Conservation (phyloP, 2,888 invertebrate genomes). For the Himalopsyche kuldschensis region DNA sequence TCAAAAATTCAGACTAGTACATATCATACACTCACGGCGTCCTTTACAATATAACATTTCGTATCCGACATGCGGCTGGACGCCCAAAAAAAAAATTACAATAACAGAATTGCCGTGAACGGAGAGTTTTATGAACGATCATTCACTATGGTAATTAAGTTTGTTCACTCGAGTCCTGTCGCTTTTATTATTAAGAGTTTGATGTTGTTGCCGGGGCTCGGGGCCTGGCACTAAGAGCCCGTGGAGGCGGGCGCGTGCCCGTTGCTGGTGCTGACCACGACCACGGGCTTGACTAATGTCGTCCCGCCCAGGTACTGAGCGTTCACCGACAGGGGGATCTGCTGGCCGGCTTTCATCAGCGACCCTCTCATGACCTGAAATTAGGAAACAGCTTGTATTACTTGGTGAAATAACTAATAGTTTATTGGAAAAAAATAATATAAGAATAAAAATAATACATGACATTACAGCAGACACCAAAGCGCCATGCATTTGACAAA, state of each 20-base stretch:
- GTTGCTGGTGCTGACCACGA: conserved; percentile 62
- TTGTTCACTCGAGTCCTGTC: not conserved
- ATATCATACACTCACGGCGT: not conserved
- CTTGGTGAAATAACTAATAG: too few relatives aligned
- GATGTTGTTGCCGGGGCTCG: not conserved
- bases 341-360: conserved; percentile 57
- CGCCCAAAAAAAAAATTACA: not conserved
- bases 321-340: conserved; percentile 64
- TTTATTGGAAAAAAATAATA: too few relatives aligned
- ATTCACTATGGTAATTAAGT: not conserved
- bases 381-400: not conserved
- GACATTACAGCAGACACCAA: too few relatives aligned
- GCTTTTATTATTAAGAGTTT: not conserved
- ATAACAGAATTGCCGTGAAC: not conserved
- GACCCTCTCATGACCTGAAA: conserved; percentile 56
- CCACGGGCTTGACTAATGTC: conserved; percentile 68
- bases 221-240: not conserved
- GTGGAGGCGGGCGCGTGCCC: conserved; percentile 43
- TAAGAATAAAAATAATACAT: too few relatives aligned
- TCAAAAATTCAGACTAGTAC: too few relatives aligned
- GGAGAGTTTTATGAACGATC: not conserved
- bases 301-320: conserved; percentile 68
- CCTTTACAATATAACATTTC: not conserved
- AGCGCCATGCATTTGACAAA: too few relatives aligned
- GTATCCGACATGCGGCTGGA: not conserved